Evolutionary conservation across 2,113 vertebrate genomes (phyloP).

Genomic region (Actenoides lindsayi): DNA sequence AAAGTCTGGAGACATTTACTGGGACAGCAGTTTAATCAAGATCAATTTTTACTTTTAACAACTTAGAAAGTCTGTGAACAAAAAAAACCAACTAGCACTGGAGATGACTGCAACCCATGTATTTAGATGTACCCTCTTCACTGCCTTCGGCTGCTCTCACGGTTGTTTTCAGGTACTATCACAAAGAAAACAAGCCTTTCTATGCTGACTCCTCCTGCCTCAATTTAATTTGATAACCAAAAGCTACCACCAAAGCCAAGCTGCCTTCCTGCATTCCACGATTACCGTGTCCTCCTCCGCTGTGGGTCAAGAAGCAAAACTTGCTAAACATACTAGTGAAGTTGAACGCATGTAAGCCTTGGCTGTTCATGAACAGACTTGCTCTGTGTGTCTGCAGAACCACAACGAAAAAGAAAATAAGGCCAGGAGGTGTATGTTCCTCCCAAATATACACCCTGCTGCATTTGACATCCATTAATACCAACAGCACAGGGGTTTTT

Average conservation of each 20-base stretch:
- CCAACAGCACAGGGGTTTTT: not conserved
- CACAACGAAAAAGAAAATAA: not conserved
- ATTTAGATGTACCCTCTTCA: not conserved
- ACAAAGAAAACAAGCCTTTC: not conserved
- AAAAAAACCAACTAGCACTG: not conserved
- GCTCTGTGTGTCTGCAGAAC: not conserved
- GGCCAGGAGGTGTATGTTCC: not conserved
- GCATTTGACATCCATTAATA: not conserved
- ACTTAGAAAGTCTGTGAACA: not conserved
- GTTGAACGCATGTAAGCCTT: accelerated
- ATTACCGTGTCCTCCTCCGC: not conserved
- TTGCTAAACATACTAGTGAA: not conserved
- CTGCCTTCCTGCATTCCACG: not conserved
- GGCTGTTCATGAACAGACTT: not conserved
- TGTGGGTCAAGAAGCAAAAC: not conserved
- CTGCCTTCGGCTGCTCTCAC: not conserved
- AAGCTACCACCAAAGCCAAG: not conserved
- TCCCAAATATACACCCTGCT: not conserved
- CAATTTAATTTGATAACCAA: not conserved
- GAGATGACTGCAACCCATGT: not conserved
- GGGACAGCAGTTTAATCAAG: not conserved
- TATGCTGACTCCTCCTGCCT: not conserved
- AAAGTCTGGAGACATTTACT: not conserved
- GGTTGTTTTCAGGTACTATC: accelerated
- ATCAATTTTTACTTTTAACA: not conserved